These are phyloP conservation scores for Heterochromis multidens DNA, from an alignment of 2,113 vertebrate genomes.

Conservation along the genomic window DNA sequence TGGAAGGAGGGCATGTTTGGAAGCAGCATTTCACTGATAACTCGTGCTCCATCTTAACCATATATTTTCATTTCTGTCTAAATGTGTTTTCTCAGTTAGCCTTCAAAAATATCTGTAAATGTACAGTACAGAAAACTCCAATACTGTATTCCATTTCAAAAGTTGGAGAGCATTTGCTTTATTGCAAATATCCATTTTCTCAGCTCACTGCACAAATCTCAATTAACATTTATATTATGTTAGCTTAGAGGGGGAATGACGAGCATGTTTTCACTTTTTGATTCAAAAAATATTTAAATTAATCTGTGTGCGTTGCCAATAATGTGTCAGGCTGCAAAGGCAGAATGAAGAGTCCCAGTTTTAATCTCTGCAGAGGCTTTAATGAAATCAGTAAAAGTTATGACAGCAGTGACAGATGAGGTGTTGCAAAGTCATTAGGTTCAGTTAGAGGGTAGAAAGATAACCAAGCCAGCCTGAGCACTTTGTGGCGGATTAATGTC, in stretches of 20 bases:
- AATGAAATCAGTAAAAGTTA: conserved; percentile 24
- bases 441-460: not conserved
- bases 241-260: conserved; percentile 66
- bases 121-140: not conserved
- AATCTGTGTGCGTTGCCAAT: conserved; percentile 39
- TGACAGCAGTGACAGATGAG: conserved; percentile 26
- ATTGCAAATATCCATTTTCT: conserved; percentile 63
- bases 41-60: not conserved
- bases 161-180: conserved; percentile 50
- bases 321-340: conserved; percentile 24
- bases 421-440: conserved; percentile 16
- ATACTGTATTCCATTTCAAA: conserved; percentile 39
- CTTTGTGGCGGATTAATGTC: not conserved
- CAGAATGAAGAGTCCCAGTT: conserved; percentile 16
- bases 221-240: conserved; percentile 82
- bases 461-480: not conserved
- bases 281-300: conserved; percentile 68
- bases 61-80: not conserved
- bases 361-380: conserved; percentile 30
- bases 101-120: not conserved
- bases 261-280: conserved; percentile 53
- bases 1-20: not conserved
- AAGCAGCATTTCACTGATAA: not conserved
- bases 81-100: not conserved
- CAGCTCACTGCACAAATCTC: conserved; percentile 56